phyloP scores from a whole-genome alignment of 1,140 invertebrate genomes.

The Heliconius melpomene region DNA sequence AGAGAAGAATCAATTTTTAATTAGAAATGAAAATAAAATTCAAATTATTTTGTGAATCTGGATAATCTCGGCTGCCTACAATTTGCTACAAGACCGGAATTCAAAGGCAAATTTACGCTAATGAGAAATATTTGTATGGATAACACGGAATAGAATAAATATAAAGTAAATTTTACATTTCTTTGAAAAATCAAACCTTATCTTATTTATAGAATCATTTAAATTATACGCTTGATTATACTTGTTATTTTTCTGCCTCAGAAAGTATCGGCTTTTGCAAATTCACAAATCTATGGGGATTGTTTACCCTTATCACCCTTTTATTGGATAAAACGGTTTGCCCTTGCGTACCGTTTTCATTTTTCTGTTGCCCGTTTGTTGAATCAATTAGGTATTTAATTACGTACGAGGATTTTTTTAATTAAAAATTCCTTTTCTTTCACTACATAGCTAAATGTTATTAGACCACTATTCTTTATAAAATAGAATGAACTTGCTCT shows the following conservation, averaged over 20 bases:
- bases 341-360: conserved; percentile 7
- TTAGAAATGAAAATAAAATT: neutral
- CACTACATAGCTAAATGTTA: neutral
- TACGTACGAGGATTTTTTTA: neutral
- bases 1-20: no score
- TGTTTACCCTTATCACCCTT: conserved; percentile 31
- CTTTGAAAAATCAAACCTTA: neutral
- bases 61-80: neutral
- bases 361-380: conserved; percentile 23
- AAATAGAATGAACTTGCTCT: neutral
- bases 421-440: neutral
- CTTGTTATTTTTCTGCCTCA: neutral
- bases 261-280: neutral
- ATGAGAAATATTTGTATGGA: conserved; percentile 1
- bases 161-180: neutral
- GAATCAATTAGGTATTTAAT: conserved; percentile 20
- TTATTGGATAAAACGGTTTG: conserved; percentile 29
- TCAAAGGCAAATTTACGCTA: neutral
- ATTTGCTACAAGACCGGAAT: neutral
- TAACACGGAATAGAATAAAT: neutral
- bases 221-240: conserved; percentile 2
- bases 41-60: neutral
- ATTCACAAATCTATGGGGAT: conserved; percentile 21
- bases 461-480: neutral
- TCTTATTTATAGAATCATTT: conserved; percentile 4